Conservation (phyloP, 2,113 vertebrate species). For the Crotalus helleri region DNA sequence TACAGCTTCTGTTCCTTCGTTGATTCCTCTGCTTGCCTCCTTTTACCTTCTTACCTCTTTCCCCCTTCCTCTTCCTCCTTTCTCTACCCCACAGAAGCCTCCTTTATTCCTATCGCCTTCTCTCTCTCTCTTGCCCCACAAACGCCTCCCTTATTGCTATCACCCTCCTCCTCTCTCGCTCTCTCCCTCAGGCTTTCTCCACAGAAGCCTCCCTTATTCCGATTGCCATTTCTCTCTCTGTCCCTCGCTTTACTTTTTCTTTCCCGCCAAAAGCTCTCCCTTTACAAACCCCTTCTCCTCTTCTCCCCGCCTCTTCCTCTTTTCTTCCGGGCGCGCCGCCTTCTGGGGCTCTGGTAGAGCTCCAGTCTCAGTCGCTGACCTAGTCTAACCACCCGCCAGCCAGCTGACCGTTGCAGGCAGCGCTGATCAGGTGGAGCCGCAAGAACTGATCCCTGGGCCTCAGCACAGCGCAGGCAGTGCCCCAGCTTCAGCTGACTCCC, state of each 20-base stretch:
- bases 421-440: neutral
- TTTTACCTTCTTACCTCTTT: neutral
- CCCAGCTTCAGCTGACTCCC: neutral
- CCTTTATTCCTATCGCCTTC: neutral
- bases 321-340: neutral
- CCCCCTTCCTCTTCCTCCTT: neutral
- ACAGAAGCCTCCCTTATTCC: neutral
- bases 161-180: no score
- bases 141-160: neutral
- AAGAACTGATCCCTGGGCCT: neutral
- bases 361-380: neutral
- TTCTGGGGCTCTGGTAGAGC: neutral
- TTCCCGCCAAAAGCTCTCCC: neutral
- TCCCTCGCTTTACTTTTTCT: neutral
- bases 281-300: neutral
- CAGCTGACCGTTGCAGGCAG: neutral
- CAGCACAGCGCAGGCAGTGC: neutral
- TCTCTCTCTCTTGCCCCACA: neutral
- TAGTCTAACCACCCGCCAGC: neutral
- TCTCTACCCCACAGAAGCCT: neutral
- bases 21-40: neutral
- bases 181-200: no score
- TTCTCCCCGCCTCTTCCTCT: neutral
- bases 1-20: neutral
- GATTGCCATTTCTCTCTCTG: neutral